These are phyloP conservation scores for Apamea epomidion DNA, from an alignment of 2,888 invertebrate species.

Conservation along the genomic window DNA sequence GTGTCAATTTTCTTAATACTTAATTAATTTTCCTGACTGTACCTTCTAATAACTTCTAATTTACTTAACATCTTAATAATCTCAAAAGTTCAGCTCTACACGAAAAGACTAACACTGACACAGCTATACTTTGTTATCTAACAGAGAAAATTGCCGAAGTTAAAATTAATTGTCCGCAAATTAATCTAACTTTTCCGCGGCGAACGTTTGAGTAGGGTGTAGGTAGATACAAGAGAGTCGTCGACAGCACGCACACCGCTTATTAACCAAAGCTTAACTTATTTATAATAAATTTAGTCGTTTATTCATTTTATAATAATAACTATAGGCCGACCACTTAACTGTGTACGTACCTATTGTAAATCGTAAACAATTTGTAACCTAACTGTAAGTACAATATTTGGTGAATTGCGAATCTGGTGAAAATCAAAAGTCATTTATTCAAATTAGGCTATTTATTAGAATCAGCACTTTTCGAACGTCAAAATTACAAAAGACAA, in stretches of 20 bases:
- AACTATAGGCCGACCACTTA: no score
- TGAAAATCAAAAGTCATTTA: no score
- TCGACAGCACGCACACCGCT: not conserved
- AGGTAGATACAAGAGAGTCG: not conserved
- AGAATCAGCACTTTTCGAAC: no score
- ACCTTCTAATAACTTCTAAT: not conserved
- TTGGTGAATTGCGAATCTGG: no score
- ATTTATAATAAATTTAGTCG: not conserved
- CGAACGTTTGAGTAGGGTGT: slow-evolving; percentile 30
- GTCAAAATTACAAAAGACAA: no score
- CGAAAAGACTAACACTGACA: not conserved
- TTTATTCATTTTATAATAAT: not conserved
- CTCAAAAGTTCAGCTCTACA: not conserved
- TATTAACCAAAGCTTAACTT: not conserved
- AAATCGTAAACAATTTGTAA: no score
- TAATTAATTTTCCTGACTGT: not conserved
- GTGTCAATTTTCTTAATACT: not conserved
- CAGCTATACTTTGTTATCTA: not conserved
- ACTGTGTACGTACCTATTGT: no score
- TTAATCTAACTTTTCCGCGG: slow-evolving; percentile 35
- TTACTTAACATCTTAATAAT: not conserved
- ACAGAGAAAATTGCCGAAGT: slow-evolving; percentile 18
- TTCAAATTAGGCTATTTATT: no score
- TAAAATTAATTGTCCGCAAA: slow-evolving; percentile 46
- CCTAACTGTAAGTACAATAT: no score